phyloP scores from a whole-genome alignment of 2,888 invertebrate genomes.

The Lasius fuliginosus region DNA sequence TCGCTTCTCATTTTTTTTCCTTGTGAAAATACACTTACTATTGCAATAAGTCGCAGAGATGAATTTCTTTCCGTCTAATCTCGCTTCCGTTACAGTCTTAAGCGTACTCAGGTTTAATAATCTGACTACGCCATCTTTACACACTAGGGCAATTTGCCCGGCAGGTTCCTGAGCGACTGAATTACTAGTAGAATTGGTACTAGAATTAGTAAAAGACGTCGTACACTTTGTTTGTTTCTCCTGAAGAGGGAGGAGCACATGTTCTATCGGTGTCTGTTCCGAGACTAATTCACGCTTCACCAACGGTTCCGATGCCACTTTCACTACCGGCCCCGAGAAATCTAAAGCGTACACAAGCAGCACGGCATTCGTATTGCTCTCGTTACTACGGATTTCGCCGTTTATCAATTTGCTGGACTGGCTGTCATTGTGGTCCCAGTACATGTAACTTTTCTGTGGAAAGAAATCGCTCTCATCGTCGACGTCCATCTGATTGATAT shows the following conservation, averaged over 20 bases:
- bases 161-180: conserved; percentile 70
- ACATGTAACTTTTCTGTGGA: conserved; percentile 86
- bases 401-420: conserved; percentile 88
- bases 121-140: conserved; percentile 91
- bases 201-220: conserved; percentile 54
- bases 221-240: conserved; percentile 75
- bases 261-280: conserved; percentile 90
- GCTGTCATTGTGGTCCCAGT: conserved; percentile 88
- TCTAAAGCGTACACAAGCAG: conserved; percentile 88
- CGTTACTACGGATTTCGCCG: conserved; percentile 86
- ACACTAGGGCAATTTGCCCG: conserved; percentile 91
- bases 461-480: conserved; percentile 84
- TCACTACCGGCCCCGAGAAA: conserved; percentile 87
- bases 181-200: conserved; percentile 59
- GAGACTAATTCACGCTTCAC: conserved; percentile 89
- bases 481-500: conserved; percentile 84
- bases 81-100: conserved; percentile 90
- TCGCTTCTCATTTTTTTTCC: background rate
- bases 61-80: conserved; percentile 91
- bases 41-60: conserved; percentile 95
- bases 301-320: conserved; percentile 89
- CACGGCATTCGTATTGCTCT: conserved; percentile 83
- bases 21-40: conserved; percentile 87
- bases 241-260: conserved; percentile 89
- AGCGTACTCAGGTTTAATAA: conserved; percentile 92